Percentiles rank a stretch among this genome's conserved stretches.
Conservation (phyloP, 2,113 vertebrate genomes). For the Ceyx cyanopectus region DNA sequence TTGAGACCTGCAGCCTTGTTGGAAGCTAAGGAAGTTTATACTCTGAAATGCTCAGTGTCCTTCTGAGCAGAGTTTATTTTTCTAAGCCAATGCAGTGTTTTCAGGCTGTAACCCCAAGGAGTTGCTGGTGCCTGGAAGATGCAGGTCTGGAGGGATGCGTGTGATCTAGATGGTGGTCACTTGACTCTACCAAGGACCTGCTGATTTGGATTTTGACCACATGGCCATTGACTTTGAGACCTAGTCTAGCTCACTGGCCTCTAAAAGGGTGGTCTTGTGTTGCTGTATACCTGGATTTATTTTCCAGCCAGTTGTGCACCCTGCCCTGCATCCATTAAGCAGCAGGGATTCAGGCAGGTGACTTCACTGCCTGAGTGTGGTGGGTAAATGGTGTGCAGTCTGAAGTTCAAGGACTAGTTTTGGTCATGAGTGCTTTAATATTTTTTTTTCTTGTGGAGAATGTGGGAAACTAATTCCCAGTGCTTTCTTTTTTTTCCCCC, state of each 20-base stretch:
- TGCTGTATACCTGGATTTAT: background rate
- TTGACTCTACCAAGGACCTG: fast-evolving
- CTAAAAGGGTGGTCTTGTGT: background rate
- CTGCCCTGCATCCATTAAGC: fast-evolving
- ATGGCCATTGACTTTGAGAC: background rate
- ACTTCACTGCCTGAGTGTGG: background rate
- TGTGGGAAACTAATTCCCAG: constrained; percentile 13
- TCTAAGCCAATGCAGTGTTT: background rate
- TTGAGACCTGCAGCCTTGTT: background rate
- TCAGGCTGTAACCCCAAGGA: background rate
- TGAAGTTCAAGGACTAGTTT: background rate
- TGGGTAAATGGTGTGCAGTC: background rate
- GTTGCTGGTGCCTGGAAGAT: background rate
- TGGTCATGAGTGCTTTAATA: background rate
- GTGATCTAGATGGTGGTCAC: background rate
- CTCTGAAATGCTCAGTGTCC: background rate
- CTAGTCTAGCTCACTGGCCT: background rate
- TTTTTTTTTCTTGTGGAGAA: background rate
- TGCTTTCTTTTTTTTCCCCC: background rate
- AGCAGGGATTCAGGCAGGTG: background rate
- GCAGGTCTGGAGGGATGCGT: background rate
- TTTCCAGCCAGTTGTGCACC: background rate
- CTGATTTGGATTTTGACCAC: background rate
- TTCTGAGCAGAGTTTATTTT: background rate
- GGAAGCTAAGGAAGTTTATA: background rate